A percentile compares a stretch with the other conserved stretches of the same genome.
Conservation (phyloP, 2,113 vertebrate genomes). For the Nematolebias whitei region DNA sequence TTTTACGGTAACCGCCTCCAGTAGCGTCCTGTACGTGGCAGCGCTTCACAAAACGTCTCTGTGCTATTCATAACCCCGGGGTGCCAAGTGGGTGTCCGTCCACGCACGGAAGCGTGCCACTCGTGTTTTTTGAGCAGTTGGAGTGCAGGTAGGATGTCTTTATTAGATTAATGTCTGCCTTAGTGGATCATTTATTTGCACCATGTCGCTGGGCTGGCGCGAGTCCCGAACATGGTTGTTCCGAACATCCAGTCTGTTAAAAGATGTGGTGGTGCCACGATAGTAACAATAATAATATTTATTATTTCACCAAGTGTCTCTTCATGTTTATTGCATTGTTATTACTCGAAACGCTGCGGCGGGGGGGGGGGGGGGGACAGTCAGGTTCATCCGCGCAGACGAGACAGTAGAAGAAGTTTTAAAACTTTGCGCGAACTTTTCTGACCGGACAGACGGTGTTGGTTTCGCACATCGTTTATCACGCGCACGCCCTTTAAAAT, state of each 20-base stretch:
- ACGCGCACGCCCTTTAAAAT: fast-evolving
- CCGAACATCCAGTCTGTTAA: slow-evolving; percentile 12
- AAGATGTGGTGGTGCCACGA: not conserved
- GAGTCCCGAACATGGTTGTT: slow-evolving; percentile 41
- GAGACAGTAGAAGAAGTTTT: slow-evolving; percentile 33
- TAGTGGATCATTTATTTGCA: not conserved
- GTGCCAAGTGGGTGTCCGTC: slow-evolving; percentile 6
- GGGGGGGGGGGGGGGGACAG: no score
- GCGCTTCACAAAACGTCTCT: slow-evolving; percentile 24
- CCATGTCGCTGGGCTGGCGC: not conserved
- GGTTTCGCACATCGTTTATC: not conserved
- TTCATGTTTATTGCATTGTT: not conserved
- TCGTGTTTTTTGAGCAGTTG: not conserved
- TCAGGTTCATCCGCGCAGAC: no score
- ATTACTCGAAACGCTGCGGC: no score
- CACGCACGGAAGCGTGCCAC: slow-evolving; percentile 2
- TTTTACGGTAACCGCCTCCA: slow-evolving; percentile 31
- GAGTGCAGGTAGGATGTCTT: slow-evolving; percentile 48
- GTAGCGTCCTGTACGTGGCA: slow-evolving; percentile 79
- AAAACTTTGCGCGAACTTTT: slow-evolving; percentile 52
- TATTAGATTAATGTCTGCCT: fast-evolving
- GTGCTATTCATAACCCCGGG: slow-evolving; percentile 26
- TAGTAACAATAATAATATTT: not conserved
- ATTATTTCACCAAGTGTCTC: not conserved
- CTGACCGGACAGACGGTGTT: not conserved